Conservation (phyloP, 2,888 invertebrate species). For the Chrysodeixis includens region DNA sequence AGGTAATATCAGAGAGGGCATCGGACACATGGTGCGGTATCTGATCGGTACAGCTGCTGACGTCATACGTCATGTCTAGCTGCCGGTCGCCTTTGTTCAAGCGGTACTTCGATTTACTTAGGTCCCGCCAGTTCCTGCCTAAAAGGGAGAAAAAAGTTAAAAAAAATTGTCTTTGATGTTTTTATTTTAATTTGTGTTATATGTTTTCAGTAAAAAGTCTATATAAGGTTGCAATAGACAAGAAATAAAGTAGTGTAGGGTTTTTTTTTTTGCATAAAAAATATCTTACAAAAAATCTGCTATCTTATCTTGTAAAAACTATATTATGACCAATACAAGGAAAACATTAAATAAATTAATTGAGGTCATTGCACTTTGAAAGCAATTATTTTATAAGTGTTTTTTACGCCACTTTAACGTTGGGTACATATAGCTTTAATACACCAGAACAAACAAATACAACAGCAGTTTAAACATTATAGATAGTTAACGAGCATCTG, state of each 20-base stretch:
- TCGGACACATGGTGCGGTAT: slow-evolving; percentile 98
- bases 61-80: slow-evolving; percentile 96
- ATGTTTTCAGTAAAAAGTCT: too few relatives aligned
- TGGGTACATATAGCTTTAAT: background rate
- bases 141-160: slow-evolving; percentile 20
- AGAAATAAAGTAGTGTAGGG: too few relatives aligned
- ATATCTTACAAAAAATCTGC: too few relatives aligned
- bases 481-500: slow-evolving; percentile 36
- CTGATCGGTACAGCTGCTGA: slow-evolving; percentile 84
- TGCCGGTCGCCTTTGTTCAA: slow-evolving; percentile 99
- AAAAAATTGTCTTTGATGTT: too few relatives aligned
- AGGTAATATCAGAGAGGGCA: slow-evolving; percentile 98
- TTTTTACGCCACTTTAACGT: background rate
- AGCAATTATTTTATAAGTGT: background rate
- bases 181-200: background rate
- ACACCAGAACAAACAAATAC: background rate
- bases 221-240: background rate
- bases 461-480: slow-evolving; percentile 22
- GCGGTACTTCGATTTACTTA: slow-evolving; percentile 98
- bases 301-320: too few relatives aligned
- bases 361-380: background rate
- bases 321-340: background rate
- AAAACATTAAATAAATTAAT: background rate
- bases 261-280: too few relatives aligned
- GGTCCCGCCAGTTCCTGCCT: slow-evolving; percentile 95